These are phyloP conservation scores for Strix aluco DNA, from an alignment of 2,113 vertebrate genomes.

Conservation along the genomic window DNA sequence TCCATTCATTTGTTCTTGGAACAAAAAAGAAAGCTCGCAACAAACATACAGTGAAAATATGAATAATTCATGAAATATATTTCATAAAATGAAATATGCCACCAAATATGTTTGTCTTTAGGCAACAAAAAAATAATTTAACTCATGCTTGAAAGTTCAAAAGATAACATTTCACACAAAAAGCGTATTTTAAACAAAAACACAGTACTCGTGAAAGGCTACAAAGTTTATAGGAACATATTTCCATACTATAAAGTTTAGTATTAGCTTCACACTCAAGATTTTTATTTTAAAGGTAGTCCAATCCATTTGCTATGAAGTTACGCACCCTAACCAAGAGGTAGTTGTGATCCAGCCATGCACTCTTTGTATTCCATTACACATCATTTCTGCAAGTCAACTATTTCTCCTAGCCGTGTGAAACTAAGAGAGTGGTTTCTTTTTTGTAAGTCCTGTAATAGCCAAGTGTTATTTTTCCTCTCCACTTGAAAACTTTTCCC, in stretches of 20 bases:
- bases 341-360: background rate
- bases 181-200: background rate
- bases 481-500: background rate
- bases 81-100: background rate
- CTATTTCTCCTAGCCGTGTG: rapidly evolving
- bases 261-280: background rate
- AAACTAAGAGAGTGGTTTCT: background rate
- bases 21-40: background rate
- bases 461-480: background rate
- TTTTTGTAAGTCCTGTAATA: background rate
- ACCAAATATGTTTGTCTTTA: background rate
- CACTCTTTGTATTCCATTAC: background rate
- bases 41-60: background rate
- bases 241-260: background rate
- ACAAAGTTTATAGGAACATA: background rate
- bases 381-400: background rate
- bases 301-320: background rate
- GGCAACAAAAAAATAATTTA: background rate
- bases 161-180: background rate
- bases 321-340: background rate
- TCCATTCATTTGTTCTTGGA: background rate
- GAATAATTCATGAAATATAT: background rate
- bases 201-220: background rate
- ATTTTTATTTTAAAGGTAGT: background rate
- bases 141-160: background rate